Conservation (phyloP, 1,140 invertebrate species). For the Plectrocnemia conspersa region DNA sequence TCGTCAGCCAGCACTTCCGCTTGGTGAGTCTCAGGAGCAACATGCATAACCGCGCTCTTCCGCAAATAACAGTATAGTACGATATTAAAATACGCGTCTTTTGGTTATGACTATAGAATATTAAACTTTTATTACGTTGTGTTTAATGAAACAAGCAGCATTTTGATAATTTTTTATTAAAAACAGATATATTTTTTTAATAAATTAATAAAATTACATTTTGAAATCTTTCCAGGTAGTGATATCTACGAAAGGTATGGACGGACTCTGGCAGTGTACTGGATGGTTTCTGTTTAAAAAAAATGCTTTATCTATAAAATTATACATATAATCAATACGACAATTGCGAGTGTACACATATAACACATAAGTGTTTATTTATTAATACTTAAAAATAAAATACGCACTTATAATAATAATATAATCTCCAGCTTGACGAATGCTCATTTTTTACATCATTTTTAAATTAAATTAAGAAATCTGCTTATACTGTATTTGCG, state of each 20-base stretch:
- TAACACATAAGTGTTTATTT: background rate
- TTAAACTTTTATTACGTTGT: too few species aligned
- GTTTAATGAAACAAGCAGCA: too few species aligned
- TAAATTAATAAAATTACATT: conserved; percentile 3
- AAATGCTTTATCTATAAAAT: conserved; percentile 29
- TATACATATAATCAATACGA: background rate
- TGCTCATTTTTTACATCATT: background rate
- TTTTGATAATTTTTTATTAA: conserved; percentile 5
- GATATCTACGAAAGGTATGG: conserved; percentile 50
- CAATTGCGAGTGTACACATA: background rate
- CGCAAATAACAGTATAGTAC: too few species aligned
- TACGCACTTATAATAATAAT: too few species aligned
- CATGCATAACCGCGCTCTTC: too few species aligned
- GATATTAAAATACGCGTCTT: too few species aligned
- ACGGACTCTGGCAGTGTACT: conserved; percentile 47
- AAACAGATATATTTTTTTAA: background rate
- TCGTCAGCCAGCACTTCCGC: too few species aligned
- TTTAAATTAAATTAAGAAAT: background rate
- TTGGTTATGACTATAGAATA: too few species aligned
- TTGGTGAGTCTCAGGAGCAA: too few species aligned
- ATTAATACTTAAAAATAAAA: background rate
- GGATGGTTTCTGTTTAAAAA: conserved; percentile 54
- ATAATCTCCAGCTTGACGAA: background rate
- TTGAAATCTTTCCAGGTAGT: conserved; percentile 31
- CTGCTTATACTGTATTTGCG: too few species aligned